Conservation (phyloP, 2,888 invertebrate species). For the Drosophila meridionalis region DNA sequence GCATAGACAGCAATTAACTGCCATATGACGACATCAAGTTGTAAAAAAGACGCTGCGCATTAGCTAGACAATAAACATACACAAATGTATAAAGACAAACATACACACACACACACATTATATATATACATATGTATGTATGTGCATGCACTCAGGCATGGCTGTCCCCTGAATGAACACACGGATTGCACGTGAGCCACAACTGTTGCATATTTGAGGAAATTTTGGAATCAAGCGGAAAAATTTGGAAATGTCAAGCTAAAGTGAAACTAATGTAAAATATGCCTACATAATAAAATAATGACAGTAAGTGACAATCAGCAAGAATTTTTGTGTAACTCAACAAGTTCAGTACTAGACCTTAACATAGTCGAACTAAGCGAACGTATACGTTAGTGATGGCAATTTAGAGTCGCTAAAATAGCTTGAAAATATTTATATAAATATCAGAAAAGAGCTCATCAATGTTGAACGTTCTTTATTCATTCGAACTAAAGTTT, state of each 20-base stretch:
- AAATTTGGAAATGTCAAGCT: slow-evolving; percentile 33
- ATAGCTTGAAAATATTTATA: neutral
- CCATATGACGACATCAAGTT: slow-evolving; percentile 37
- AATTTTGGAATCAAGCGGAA: slow-evolving; percentile 21
- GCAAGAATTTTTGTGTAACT: neutral
- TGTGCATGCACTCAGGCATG: slow-evolving; percentile 1
- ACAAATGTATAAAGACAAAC: neutral
- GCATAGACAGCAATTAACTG: slow-evolving; percentile 68
- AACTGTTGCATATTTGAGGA: slow-evolving; percentile 19
- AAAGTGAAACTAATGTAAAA: slow-evolving; percentile 26
- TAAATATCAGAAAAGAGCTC: neutral
- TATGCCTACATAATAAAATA: neutral
- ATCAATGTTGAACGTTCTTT: too few species aligned
- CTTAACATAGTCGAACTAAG: neutral
- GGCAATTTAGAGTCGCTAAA: neutral
- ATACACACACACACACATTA: neutral
- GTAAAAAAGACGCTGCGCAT: slow-evolving; percentile 26
- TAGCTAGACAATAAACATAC: slow-evolving; percentile 36
- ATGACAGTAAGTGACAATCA: slow-evolving; percentile 1
- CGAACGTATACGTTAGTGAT: neutral
- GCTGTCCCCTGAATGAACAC: slow-evolving; percentile 12
- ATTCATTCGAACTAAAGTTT: too few species aligned
- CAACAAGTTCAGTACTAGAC: neutral
- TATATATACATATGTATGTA: neutral
- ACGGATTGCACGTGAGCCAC: slow-evolving; percentile 26